Percentiles rank a stretch among this genome's conserved stretches.
Conservation (phyloP, 1,140 invertebrate species). For the Hylyphantes graminicola region DNA sequence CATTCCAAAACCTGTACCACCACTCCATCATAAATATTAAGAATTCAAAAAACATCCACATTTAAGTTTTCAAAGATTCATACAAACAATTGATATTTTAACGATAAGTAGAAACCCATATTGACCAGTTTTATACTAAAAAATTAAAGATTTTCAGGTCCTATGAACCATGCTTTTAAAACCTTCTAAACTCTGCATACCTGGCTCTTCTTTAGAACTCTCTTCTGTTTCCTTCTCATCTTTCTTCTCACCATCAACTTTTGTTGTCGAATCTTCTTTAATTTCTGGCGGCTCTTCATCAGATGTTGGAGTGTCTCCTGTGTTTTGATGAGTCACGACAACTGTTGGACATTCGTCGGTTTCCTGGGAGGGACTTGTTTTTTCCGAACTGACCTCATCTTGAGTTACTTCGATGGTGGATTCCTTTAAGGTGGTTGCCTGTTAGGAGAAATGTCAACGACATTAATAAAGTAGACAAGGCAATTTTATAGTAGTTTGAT, state of each 20-base stretch:
- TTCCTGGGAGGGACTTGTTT: constrained; percentile 27
- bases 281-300: constrained; percentile 43
- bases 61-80: no score
- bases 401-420: not conserved
- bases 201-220: not conserved
- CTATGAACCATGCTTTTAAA: no score
- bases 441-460: not conserved
- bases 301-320: constrained; percentile 40
- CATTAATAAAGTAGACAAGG: not conserved
- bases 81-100: no score
- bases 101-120: no score
- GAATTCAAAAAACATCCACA: no score
- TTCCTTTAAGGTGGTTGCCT: constrained; percentile 18
- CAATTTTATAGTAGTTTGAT: no score
- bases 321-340: constrained; percentile 29
- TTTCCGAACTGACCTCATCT: constrained; percentile 24
- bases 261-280: constrained; percentile 10
- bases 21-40: no score
- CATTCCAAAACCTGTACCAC: no score
- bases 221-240: not conserved
- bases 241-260: not conserved
- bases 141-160: no score
- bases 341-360: constrained; percentile 49
- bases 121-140: no score
- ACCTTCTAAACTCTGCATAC: no score